A percentile compares a stretch with the other conserved stretches of the same genome.
These are phyloP conservation scores for Argynnis bischoffii DNA, from an alignment of 2,888 invertebrate species.

Conservation along the genomic window DNA sequence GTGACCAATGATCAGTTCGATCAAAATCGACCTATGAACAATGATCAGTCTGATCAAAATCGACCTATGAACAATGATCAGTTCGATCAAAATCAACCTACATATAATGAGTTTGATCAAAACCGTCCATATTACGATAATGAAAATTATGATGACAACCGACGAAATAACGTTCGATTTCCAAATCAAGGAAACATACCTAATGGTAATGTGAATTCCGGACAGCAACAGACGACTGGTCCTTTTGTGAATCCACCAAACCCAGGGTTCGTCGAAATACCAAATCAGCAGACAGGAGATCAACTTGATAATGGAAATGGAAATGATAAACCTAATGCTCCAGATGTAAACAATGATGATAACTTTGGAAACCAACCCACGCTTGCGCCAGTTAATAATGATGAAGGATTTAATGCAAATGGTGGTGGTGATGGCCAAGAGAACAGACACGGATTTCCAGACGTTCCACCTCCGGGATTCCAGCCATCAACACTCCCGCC, in stretches of 20 bases:
- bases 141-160: conserved; percentile 34
- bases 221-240: conserved; percentile 14
- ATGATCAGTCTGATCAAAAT: conserved; percentile 10
- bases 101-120: conserved; percentile 10
- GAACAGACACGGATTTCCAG: conserved; percentile 13
- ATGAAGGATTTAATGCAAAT: conserved; percentile 7
- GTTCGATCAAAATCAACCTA: background rate
- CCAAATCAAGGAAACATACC: conserved; percentile 39
- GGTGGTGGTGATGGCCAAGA: conserved; percentile 2
- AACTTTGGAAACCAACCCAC: conserved; percentile 3
- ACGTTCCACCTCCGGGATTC: conserved; percentile 11
- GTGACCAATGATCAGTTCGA: conserved; percentile 11
- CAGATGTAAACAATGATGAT: background rate
- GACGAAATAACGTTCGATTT: conserved; percentile 40
- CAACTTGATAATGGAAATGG: conserved; percentile 27
- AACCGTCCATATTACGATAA: conserved; percentile 11
- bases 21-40: background rate
- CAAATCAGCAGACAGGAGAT: conserved; percentile 16
- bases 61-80: conserved; percentile 12
- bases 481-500: conserved; percentile 35
- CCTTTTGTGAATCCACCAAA: conserved; percentile 16
- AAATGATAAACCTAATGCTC: conserved; percentile 6
- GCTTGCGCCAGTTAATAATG: conserved; percentile 14
- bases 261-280: conserved; percentile 7
- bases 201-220: conserved; percentile 34